A percentile compares a stretch with the other conserved stretches of the same genome.
phyloP scores from a whole-genome alignment of 1,140 invertebrate genomes.

The Ruditapes philippinarum region DNA sequence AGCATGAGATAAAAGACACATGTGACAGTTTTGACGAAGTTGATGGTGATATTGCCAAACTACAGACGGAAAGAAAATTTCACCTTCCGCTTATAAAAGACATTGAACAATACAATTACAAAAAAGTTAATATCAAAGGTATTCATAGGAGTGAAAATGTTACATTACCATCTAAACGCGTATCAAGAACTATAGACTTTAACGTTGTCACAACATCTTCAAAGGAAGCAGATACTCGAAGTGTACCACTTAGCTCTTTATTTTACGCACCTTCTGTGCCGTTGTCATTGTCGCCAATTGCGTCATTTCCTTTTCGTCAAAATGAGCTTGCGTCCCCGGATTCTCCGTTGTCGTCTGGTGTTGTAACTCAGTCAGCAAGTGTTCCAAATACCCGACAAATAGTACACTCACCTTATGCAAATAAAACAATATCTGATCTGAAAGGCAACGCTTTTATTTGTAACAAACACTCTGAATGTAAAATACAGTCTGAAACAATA shows the following conservation, averaged over 20 bases:
- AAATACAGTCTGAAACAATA: no score
- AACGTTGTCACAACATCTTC: not conserved
- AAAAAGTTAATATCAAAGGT: not conserved
- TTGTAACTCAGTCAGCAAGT: no score
- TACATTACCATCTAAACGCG: conserved; percentile 35
- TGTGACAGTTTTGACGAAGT: conserved; percentile 28
- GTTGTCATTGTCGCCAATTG: conserved; percentile 63
- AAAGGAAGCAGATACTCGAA: not conserved
- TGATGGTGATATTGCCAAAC: conserved; percentile 38
- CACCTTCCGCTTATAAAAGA: conserved; percentile 45
- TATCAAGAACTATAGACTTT: conserved; percentile 25
- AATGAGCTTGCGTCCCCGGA: conserved; percentile 69
- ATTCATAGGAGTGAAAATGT: not conserved
- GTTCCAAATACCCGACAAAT: no score
- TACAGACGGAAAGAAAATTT: not conserved
- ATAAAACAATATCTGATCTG: no score
- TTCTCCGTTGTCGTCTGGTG: conserved; percentile 59
- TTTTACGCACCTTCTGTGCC: not conserved
- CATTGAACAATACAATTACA: not conserved
- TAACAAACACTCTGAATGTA: no score
- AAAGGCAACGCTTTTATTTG: no score
- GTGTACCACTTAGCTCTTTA: not conserved
- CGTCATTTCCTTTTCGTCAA: conserved; percentile 67
- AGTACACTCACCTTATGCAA: no score
- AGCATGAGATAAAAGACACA: not conserved